Base-by-base conservation (phyloP, 2,888 invertebrate genomes). In the Andrena flavipes region DNA sequence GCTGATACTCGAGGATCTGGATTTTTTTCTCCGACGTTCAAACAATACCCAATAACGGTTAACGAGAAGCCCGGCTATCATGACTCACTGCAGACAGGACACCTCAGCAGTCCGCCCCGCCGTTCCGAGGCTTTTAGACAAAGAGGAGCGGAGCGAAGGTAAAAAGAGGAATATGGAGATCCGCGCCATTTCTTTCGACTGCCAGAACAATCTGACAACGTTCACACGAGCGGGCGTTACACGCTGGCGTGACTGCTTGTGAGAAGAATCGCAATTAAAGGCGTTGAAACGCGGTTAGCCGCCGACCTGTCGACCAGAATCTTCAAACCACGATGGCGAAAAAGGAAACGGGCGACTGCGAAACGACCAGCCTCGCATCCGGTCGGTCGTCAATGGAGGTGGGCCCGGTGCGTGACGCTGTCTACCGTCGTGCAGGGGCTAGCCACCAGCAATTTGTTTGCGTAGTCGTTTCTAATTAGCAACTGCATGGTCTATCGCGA, bases 221-320 rank as follows among this genome's bases (percentile, higher is more conserved):
- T 78, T 72, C 75, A 67, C 69, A 76, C 78, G 56, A 56, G 64
- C 48, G 30, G 72, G 33, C 48, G 67, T 70, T 42, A 23, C 48
- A 49, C 2, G 30, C 13, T 70, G 74, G 77, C 73, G 80, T 76
- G 80, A 56, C 74, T 63, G 59, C 73, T 68, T 87, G 87, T 87
- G 87, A 87, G 87, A 87, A 87, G 87, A 87, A 74, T 76, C 63
- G 87, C 76, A 87, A 87, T 87, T 87, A 87, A 85, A 81, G 81
- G 76, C 83, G 87, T 54, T 85, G 87, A 87, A 85, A 87, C 71
- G 62, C 60, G 71, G 77, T 76, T 82, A 67, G 64, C 63, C 64
- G 59, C 51, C 42, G 42, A 42, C 42, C 42, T 16, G 42, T 42
- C 42, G 42, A 16, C 42, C 80, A 71, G 69, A 70, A 79, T 84